phyloP scores from a whole-genome alignment of 2,113 vertebrate species.

The Periophthalmodon schlosseri region DNA sequence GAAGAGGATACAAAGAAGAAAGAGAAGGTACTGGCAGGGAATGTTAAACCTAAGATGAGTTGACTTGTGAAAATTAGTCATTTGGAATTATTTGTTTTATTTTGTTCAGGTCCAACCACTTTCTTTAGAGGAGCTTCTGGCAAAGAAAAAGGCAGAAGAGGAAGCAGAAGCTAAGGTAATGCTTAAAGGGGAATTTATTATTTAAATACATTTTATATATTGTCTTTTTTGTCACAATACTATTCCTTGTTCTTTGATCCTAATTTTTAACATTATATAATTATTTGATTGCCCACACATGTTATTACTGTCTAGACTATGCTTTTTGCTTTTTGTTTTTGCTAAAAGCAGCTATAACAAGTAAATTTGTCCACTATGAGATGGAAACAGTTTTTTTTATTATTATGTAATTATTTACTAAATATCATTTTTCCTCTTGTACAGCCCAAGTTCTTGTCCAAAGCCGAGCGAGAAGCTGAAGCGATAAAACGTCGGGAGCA shows the following conservation, averaged over 20 bases:
- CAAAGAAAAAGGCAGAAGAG: constrained; percentile 96
- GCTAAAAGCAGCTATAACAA: no score
- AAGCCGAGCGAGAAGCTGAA: constrained; percentile 90
- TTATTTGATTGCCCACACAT: no score
- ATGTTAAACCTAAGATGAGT: background rate
- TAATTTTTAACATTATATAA: no score
- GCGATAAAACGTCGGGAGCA: constrained; percentile 89
- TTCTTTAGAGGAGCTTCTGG: constrained; percentile 94
- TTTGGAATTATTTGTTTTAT: background rate
- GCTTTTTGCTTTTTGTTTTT: no score
- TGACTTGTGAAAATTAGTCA: background rate
- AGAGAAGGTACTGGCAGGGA: constrained; percentile 76
- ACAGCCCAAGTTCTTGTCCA: constrained; percentile 96
- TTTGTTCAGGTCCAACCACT: constrained; percentile 84
- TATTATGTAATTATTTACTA: background rate
- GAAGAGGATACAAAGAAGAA: constrained; percentile 87
- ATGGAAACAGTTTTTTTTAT: background rate
- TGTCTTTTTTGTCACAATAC: no score
- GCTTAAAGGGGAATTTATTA: no score
- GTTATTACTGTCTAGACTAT: no score
- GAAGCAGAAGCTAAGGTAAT: constrained; percentile 92
- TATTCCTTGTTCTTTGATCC: no score
- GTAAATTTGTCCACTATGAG: no score
- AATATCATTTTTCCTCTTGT: background rate
- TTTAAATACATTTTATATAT: no score